Base-by-base conservation (phyloP, 2,888 invertebrate species). In the Phasia obesa region DNA sequence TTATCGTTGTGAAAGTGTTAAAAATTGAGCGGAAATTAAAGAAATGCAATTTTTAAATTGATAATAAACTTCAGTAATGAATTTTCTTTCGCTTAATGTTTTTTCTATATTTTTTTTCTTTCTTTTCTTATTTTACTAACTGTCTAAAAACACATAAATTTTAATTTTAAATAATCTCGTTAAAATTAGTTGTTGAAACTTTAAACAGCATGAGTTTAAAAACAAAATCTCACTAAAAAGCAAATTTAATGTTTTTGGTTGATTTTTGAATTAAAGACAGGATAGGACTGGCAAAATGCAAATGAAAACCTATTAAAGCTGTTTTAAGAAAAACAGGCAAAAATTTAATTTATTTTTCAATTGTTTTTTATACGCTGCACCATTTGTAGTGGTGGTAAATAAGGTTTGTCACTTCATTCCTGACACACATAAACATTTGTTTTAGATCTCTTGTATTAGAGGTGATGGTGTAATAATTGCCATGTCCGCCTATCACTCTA, bases 21-120 rank as follows among this genome's bases (percentile, higher is more conserved):
- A 85, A 86, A 86, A 86, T 86, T 85, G 85, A 85, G 79, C 85
- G 85, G 85, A 86, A 85, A 86, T 86, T 86, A 85, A 85, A 85
- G 84, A 83, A 83, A 85, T 76, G 62, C 73, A 82, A 81, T 85
- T 84, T 85, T 81, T 44, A 84, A 84, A 84, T 84, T 84, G 78
- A 81, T 78, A 81, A 84, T 84, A 71, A 83, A 79, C 51, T 60
- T 60, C 65, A 80, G 73, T 80, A 80, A 80, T 80, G 60, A 80
- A 73, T 74, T 73, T 79, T 67, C 70, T 55, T 70, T 55, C 55
- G 55, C 38, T 77, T 35, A 77, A 77, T 69, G 60, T 35, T 31
- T 76, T 35, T 42, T 4, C 15, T 17, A 31, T 17, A 13, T 27
- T n/a, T 27, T 21, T 21, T 31, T 51, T 64, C 49, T 27, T 49